phyloP scores from a whole-genome alignment of 2,113 vertebrate genomes.

The Plectropomus leopardus region DNA sequence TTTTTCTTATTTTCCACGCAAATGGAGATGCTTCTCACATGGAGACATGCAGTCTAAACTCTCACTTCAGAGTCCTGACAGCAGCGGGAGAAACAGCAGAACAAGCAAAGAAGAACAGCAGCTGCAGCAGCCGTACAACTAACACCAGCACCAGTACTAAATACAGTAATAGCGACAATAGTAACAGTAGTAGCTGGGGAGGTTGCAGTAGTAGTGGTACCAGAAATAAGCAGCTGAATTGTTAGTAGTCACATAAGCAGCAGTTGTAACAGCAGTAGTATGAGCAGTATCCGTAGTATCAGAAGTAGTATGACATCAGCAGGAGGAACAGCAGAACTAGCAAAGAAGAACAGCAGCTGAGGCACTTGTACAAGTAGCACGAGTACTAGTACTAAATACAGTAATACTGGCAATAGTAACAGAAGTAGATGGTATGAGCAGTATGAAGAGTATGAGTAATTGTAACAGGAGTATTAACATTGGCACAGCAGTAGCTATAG shows the following conservation, averaged over 20 bases:
- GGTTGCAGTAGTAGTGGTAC: background rate
- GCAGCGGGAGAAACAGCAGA: background rate
- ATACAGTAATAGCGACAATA: background rate
- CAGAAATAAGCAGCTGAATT: too few species aligned
- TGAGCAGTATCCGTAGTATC: too few species aligned
- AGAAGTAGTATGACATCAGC: background rate
- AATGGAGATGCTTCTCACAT: slow-evolving; percentile 32
- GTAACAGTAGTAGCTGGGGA: too few species aligned
- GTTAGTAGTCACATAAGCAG: too few species aligned
- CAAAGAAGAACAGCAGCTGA: background rate
- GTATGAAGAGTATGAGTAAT: background rate
- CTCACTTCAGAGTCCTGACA: slow-evolving; percentile 11
- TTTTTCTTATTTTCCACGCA: slow-evolving; percentile 47
- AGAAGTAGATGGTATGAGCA: background rate
- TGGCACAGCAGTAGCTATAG: background rate
- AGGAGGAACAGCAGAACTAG: background rate
- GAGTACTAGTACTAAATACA: background rate
- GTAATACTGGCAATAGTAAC: background rate
- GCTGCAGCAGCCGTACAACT: background rate
- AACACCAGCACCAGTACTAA: background rate
- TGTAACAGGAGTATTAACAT: too few species aligned
- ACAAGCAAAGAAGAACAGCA: background rate
- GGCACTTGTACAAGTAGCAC: background rate
- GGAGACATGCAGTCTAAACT: slow-evolving; percentile 10
- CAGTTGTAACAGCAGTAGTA: too few species aligned